Base-by-base conservation (phyloP, 2,888 invertebrate species). In the Phyto melanocephala region DNA sequence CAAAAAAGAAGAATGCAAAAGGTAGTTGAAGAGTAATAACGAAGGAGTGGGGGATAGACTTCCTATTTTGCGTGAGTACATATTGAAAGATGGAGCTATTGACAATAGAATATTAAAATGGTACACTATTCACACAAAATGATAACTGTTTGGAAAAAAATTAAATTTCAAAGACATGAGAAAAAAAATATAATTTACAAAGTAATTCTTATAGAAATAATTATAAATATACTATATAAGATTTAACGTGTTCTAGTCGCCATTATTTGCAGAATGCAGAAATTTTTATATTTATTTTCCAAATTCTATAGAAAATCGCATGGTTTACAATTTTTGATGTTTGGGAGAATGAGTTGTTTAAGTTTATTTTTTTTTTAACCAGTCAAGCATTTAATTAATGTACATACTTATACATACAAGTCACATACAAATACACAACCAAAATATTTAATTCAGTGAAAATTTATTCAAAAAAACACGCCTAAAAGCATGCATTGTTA, bases 341-440 rank as follows among this genome's bases (percentile, higher is more conserved):
- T 15, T 37, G 8, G 10, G 24, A 17, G 8, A 63, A 45, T 54
- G 56, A 45, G 7, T 45, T 65, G 20, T 65, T 75, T 13, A 37
- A 40, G n/a, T n/a, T n/a, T n/a, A 24, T 40, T 58, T 40, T 28
- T 22, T 68, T 54, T 58, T n/a, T 45, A 68, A 24, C 35, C 42
- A 63, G n/a, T 52, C 58, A 71, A 58, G 76, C 76, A 37, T 81
- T 76, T 76, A 81, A 80, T 76, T 75, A 76, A 76, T 67, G n/a
- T n/a, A n/a, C n/a, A 60, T 42, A 70, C 35, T 58, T 54, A 45
- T 8, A 24, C n/a, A 42, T 15, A 60, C 4, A 35, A 37, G 24
- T 47, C n/a, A 54, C 33, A 35, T 33, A 45, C 42, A 58, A 33
- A 40, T 37, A 6, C n/a, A 67, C 33, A 50, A 65, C 20, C 28